Base-by-base conservation (phyloP, 1,140 invertebrate species). In the Wasmannia auropunctata region DNA sequence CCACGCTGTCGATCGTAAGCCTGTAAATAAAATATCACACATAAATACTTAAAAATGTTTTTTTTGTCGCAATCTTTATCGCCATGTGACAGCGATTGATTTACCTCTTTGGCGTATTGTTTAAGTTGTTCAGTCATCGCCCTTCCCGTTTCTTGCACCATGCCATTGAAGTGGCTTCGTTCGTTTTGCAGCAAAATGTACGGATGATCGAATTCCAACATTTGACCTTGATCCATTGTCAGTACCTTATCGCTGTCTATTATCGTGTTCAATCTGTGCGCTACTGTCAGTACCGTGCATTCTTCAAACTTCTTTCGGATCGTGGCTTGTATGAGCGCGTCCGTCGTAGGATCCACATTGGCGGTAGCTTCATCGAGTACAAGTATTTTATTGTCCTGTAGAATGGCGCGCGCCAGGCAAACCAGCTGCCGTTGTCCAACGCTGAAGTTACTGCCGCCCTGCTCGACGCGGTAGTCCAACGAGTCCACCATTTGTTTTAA, bases 381-480 rank as follows among this genome's bases (percentile, higher is more conserved):
- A 0, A 98, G 93, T 28, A 97, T 96, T 75, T 96, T 96, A 90
- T 96, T 97, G 79, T 96, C 96, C 77, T 96, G 93, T 1, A 97
- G 93, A 56, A 98, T 96, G 4, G 97, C 97, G 40, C 98, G 93
- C 0, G 97, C 97, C 4, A 98, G 92, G 91, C 97, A 98, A 16
- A 98, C 94, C n/a, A 98, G 92, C 93, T 98, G 97, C 22, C 97
- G 94, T 93, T 98, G 97, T 0, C 97, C 97, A 25, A 97, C 96
- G 91, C 96, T 97, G 85, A 96, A 95, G 88, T 95, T 95, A 7
- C 85, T 79, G 16, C 95, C 95, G 25, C 86, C 87, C 10, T 92
- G 88, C 8, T 86, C 81, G 0, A 93, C 81, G 3, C 34, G 3
- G 43, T 91, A 65, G 19, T 92, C 91, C 3, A 93, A 49, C 3